Percentiles rank a stretch among this genome's conserved stretches.
Evolutionary conservation across 2,888 invertebrate species (phyloP).

Genomic region (Corbicula japonica): DNA sequence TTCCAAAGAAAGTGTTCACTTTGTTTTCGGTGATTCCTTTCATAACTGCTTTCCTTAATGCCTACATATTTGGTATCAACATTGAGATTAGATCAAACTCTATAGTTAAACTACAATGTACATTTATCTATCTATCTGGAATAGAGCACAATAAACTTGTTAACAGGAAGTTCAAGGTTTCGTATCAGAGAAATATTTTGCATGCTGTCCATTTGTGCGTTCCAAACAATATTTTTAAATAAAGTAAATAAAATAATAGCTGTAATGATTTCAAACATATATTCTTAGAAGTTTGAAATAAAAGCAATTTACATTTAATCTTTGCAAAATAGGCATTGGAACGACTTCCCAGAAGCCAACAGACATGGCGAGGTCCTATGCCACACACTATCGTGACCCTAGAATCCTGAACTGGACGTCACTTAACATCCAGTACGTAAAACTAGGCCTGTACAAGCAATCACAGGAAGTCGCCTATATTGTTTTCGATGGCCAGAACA

Average conservation of each 20-base stretch:
- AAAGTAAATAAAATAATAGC: too few species aligned
- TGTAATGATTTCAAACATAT: not conserved
- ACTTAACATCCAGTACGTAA: conserved; percentile 15
- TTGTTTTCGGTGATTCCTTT: too few species aligned
- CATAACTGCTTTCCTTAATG: too few species aligned
- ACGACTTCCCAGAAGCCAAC: conserved; percentile 7
- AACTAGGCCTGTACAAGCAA: conserved; percentile 19
- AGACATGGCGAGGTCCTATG: conserved; percentile 18
- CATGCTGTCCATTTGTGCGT: not conserved
- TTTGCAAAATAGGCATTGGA: not conserved
- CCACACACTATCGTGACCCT: conserved; percentile 25
- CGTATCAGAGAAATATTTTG: too few species aligned
- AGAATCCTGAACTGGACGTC: conserved; percentile 11
- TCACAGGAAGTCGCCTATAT: conserved; percentile 30
- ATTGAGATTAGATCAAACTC: not conserved
- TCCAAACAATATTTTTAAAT: not conserved
- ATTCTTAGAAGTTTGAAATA: not conserved
- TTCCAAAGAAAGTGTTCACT: not conserved
- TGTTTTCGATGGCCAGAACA: conserved; percentile 21
- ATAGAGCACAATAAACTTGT: not conserved
- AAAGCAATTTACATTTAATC: not conserved
- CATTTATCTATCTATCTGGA: not conserved
- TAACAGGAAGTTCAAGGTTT: too few species aligned
- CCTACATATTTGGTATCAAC: not conserved
- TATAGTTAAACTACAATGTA: not conserved